Evolutionary conservation across 2,888 invertebrate species (phyloP).

Genomic region (Eupithecia inturbata): DNA sequence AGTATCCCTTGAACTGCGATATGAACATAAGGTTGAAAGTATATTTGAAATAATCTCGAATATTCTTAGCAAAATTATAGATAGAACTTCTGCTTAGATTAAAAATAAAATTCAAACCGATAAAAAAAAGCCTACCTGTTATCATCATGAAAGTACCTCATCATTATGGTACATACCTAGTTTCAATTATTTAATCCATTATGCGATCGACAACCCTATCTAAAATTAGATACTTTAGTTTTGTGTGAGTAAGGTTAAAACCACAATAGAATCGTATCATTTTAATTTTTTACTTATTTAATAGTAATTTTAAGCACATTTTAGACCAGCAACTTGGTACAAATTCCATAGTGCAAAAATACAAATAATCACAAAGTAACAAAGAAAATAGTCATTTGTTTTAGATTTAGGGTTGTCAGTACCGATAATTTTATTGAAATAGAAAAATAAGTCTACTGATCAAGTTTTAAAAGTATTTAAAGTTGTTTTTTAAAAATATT

Average conservation of each 20-base stretch:
- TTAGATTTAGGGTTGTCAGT: slow-evolving; percentile 6
- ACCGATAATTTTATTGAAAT: neutral
- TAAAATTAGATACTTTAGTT: neutral
- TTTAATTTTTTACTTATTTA: neutral
- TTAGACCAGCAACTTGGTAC: neutral
- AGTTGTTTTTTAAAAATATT: slow-evolving; percentile 1
- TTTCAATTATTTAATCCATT: neutral
- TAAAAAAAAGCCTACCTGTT: neutral
- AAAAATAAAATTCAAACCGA: neutral
- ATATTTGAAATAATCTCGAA: neutral
- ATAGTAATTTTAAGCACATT: neutral
- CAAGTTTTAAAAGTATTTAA: too few relatives aligned
- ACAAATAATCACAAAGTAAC: slow-evolving; percentile 3
- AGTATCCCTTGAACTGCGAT: neutral
- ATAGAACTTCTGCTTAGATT: neutral
- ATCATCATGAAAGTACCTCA: neutral
- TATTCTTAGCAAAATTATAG: neutral
- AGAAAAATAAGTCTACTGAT: neutral
- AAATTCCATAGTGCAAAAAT: slow-evolving; percentile 1
- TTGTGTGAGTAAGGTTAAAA: neutral
- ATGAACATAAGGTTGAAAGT: neutral
- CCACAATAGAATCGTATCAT: neutral
- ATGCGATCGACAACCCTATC: slow-evolving; percentile 28
- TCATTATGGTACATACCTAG: neutral
- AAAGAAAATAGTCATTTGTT: slow-evolving; percentile 22